Conservation (phyloP, 2,113 vertebrate genomes). For the Entosphenus tridentatus region DNA sequence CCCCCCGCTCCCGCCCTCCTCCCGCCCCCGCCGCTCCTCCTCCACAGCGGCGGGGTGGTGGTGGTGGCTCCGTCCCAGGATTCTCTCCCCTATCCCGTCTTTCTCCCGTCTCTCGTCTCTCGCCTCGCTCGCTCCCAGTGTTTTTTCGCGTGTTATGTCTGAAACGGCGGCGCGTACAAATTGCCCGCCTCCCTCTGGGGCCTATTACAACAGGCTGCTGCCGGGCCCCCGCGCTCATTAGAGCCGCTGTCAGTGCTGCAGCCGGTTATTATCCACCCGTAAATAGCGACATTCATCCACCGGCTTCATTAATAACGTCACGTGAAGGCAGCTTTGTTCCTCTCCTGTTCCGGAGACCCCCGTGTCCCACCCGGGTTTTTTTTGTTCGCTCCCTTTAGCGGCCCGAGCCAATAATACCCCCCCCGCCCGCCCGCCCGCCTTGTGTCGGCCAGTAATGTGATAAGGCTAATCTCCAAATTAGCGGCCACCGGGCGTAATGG, state of each 20-base stretch:
- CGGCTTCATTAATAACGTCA: constrained; percentile 4
- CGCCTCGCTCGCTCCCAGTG: not conserved
- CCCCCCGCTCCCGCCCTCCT: too few species aligned
- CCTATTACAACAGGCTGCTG: constrained; percentile 2
- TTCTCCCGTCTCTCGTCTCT: not conserved
- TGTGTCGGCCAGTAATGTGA: constrained; percentile 5
- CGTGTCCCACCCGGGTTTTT: too few species aligned
- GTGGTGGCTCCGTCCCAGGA: too few species aligned
- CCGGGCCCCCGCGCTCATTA: constrained; percentile 4
- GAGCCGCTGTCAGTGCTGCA: constrained; percentile 1
- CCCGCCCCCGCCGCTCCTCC: too few species aligned
- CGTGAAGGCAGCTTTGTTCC: not conserved
- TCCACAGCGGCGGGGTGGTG: too few species aligned
- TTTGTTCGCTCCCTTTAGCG: too few species aligned
- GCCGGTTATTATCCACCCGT: constrained; percentile 6
- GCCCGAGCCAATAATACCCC: constrained; percentile 3
- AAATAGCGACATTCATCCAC: constrained; percentile 1
- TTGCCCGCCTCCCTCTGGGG: constrained; percentile 5
- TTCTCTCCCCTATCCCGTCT: too few species aligned
- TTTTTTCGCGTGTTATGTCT: constrained; percentile 1
- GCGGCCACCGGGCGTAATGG: constrained; percentile 1
- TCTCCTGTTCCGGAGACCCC: not conserved
- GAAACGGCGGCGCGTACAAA: constrained; percentile 1
- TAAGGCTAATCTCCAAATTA: constrained; percentile 6
- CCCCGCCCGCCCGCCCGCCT: not conserved